A percentile compares a stretch with the other conserved stretches of the same genome.
Conservation (phyloP, 2,888 invertebrate species). For the Heliconius aoede region DNA sequence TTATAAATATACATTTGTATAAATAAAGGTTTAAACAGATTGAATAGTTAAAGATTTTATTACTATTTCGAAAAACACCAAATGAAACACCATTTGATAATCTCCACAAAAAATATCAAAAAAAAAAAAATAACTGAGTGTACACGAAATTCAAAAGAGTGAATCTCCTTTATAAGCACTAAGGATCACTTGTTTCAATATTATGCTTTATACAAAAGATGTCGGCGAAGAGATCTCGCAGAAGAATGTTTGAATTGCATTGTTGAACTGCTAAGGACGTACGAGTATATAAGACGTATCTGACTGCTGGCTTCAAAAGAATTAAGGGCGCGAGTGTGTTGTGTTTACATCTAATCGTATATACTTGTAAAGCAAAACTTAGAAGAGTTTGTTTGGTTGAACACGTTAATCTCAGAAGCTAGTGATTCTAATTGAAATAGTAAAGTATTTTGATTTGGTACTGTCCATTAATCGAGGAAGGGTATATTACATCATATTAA, state of each 20-base stretch:
- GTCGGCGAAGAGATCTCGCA: slow-evolving; percentile 22
- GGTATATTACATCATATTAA: too few species aligned
- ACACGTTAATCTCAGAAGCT: background rate
- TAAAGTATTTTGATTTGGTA: too few species aligned
- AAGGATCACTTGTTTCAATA: slow-evolving; percentile 30
- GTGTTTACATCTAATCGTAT: background rate
- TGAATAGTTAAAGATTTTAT: too few species aligned
- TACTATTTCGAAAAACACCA: too few species aligned
- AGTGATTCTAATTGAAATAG: too few species aligned
- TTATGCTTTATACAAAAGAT: slow-evolving; percentile 25
- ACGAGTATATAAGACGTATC: slow-evolving; percentile 27
- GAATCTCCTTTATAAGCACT: slow-evolving; percentile 19
- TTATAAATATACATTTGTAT: background rate
- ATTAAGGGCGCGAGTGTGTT: background rate
- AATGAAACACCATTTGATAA: background rate
- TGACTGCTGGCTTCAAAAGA: slow-evolving; percentile 22
- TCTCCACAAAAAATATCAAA: background rate
- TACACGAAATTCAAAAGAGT: slow-evolving; percentile 12
- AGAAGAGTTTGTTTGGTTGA: too few species aligned
- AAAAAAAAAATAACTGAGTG: slow-evolving; percentile 7
- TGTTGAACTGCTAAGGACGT: slow-evolving; percentile 25
- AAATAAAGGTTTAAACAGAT: too few species aligned
- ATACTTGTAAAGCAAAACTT: too few species aligned
- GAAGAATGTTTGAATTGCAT: slow-evolving; percentile 27
- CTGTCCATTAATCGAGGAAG: too few species aligned